Conservation (phyloP, 1,140 invertebrate genomes). For the Doryteuthis pealeii region DNA sequence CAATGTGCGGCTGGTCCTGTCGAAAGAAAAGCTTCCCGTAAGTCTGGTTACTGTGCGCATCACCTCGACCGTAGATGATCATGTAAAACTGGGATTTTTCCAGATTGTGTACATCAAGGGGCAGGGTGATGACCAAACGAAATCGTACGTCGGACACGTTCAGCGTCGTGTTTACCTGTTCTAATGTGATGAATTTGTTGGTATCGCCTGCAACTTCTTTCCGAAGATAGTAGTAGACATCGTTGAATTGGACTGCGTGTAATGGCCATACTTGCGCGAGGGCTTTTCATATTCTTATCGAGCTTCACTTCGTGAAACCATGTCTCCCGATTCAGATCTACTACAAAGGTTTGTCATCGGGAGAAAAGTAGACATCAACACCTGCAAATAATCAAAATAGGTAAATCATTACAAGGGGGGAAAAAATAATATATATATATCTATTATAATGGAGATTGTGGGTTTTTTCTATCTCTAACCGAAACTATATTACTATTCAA, state of each 20-base stretch:
- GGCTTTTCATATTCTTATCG: constrained; percentile 36
- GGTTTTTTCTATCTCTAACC: too few relatives aligned
- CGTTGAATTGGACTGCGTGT: background rate
- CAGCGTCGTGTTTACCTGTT: constrained; percentile 76
- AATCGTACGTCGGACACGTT: constrained; percentile 80
- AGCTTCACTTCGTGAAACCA: constrained; percentile 72
- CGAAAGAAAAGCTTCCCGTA: constrained; percentile 89
- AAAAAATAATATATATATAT: too few relatives aligned
- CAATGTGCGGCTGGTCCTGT: constrained; percentile 96
- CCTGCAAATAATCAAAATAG: too few relatives aligned
- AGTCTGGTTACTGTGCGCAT: constrained; percentile 58
- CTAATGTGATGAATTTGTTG: constrained; percentile 82
- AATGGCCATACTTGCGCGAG: background rate
- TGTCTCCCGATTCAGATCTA: constrained; percentile 73
- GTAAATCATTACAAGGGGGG: too few relatives aligned
- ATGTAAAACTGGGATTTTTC: constrained; percentile 85
- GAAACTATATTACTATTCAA: too few relatives aligned
- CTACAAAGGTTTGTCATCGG: constrained; percentile 84
- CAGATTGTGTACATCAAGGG: constrained; percentile 80
- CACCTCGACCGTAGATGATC: constrained; percentile 67
- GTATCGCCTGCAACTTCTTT: constrained; percentile 69
- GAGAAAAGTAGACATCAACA: constrained; percentile 55
- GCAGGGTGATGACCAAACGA: constrained; percentile 85
- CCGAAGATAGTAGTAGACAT: constrained; percentile 18
- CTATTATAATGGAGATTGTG: too few relatives aligned